Base-by-base conservation (phyloP, 1,140 invertebrate genomes). In the Pollicipes pollicipes region DNA sequence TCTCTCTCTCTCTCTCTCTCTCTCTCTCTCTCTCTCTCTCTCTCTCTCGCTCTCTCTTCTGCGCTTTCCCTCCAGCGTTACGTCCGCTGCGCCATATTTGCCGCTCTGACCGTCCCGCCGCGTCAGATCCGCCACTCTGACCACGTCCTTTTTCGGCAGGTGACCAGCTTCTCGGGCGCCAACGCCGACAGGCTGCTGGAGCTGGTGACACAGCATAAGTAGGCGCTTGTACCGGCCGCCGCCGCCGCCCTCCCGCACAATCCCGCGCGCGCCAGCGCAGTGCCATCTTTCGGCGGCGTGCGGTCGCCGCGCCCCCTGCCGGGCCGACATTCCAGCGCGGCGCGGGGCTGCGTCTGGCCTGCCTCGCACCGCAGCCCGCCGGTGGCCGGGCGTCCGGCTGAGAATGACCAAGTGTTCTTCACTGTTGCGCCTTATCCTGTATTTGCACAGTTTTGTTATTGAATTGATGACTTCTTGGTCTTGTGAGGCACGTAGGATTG, bases 91-190 rank as follows among this genome's bases (percentile, higher is more conserved):
- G n/a, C n/a, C n/a, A n/a, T n/a, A n/a, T n/a, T n/a, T n/a, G n/a
- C n/a, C n/a, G n/a, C n/a, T n/a, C n/a, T 30, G 31, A 13, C 63
- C 17, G 31, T 27, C 31, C 27, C n/a, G 63, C 21, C 70, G 3
- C 31, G 63, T 4, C 16, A 68, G 28, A 30, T 26, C 26, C 16
- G 70, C 3, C 13, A 72, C 13, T 32, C 30, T 66, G 35, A 70
- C 17, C n/a, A n/a, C 26, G 68, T 35, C 68, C 13, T 68, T 72
- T 73, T 37, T 75, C 76, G 75, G 70, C 69, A 78, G 77, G 75
- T 91, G 32, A 85, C 87, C 13, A 83, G 84, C 70, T 90, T 93
- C 78, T 85, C 88, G 72, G 92, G 92, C 28, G 90, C 90, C 45
- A 93, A 90, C 78, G 83, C 84, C 64, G 83, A 85, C 8, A 91